Conservation (phyloP, 2,888 invertebrate genomes). For the Linyphia triangularis region DNA sequence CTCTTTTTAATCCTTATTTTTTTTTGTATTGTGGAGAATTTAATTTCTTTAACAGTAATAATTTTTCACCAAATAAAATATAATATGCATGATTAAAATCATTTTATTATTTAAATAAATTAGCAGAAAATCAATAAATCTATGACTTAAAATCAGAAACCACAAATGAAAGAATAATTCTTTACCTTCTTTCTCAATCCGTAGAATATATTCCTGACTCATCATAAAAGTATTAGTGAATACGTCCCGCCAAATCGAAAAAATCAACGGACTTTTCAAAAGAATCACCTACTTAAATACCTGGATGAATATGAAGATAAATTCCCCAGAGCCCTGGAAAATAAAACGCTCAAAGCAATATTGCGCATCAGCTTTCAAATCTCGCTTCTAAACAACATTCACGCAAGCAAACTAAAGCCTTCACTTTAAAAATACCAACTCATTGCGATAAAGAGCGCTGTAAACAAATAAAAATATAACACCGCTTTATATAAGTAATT, state of each 20-base stretch:
- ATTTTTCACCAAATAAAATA: no score
- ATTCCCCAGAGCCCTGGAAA: background rate
- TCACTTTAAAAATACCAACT: conserved; percentile 3
- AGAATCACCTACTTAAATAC: conserved; percentile 10
- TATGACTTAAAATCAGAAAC: no score
- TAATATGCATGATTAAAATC: no score
- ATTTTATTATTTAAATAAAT: no score
- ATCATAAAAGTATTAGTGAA: conserved; percentile 3
- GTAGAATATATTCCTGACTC: no score
- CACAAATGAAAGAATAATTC: no score
- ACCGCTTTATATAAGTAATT: conserved; percentile 18
- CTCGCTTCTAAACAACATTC: background rate
- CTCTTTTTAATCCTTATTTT: no score
- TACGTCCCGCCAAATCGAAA: background rate
- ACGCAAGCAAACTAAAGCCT: conserved; percentile 21
- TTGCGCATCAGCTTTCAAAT: conserved; percentile 14
- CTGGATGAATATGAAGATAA: conserved; percentile 44
- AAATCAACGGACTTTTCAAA: background rate
- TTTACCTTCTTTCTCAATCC: no score
- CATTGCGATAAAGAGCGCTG: background rate
- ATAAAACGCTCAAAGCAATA: conserved; percentile 17
- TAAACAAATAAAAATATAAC: conserved; percentile 38
- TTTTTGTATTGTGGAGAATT: no score
- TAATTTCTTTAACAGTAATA: no score
- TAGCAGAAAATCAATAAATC: no score